These are phyloP conservation scores for Cheirogaleus major DNA, from an alignment of 2,797 vertebrate species.

Conservation along the genomic window DNA sequence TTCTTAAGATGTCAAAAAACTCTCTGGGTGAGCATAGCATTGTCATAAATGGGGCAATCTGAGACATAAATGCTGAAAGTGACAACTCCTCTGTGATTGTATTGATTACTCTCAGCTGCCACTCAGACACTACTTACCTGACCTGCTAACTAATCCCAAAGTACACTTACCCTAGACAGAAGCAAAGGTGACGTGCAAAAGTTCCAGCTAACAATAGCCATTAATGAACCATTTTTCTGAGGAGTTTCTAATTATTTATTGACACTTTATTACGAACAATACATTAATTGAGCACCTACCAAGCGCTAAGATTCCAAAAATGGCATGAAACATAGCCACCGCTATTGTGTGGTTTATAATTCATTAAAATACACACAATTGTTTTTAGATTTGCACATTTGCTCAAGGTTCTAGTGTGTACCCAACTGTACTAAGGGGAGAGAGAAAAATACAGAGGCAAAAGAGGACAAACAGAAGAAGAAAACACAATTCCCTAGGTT, in stretches of 20 bases:
- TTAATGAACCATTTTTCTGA: slow-evolving; percentile 26
- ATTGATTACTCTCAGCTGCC: background rate
- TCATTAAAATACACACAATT: background rate
- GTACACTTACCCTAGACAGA: background rate
- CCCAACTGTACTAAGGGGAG: background rate
- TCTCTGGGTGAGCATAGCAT: background rate
- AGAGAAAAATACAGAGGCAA: slow-evolving; percentile 9
- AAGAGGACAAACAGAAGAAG: background rate
- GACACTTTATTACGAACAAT: background rate
- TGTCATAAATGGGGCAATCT: background rate
- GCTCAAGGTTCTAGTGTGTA: background rate
- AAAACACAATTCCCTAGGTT: background rate
- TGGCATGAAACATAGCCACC: background rate
- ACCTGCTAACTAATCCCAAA: background rate
- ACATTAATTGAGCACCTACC: background rate
- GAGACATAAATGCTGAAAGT: background rate
- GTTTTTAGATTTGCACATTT: background rate
- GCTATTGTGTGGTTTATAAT: background rate
- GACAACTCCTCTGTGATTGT: background rate
- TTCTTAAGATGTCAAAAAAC: slow-evolving; percentile 55
- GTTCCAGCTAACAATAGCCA: background rate
- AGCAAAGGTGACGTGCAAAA: background rate
- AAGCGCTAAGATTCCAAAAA: background rate
- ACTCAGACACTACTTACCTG: background rate
- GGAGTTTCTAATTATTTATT: background rate